A percentile compares a stretch with the other conserved stretches of the same genome.
These are phyloP conservation scores for Trachelipus rathkii DNA, from an alignment of 1,140 invertebrate genomes.

Conservation along the genomic window DNA sequence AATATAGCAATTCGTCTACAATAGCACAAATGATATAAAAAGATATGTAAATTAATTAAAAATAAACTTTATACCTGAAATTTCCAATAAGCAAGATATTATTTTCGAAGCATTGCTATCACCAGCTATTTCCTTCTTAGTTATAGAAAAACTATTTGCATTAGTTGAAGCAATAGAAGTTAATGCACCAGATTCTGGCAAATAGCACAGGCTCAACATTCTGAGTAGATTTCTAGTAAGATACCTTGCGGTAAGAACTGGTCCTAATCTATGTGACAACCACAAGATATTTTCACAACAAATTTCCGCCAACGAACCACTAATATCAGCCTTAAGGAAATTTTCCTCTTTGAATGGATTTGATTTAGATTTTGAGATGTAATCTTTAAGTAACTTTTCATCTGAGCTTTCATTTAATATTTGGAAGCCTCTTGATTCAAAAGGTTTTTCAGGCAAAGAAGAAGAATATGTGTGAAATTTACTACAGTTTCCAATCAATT, in stretches of 20 bases:
- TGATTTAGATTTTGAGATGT: no score
- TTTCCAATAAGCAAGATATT: slow-evolving; percentile 78
- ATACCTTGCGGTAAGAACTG: slow-evolving; percentile 84
- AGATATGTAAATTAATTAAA: background rate
- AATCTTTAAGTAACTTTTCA: slow-evolving; percentile 20
- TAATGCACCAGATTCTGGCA: slow-evolving; percentile 52
- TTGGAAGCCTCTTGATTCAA: slow-evolving; percentile 22
- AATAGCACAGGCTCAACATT: slow-evolving; percentile 90
- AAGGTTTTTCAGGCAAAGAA: slow-evolving; percentile 36
- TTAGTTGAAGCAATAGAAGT: slow-evolving; percentile 35
- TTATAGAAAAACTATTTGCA: slow-evolving; percentile 34
- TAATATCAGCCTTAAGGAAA: slow-evolving; percentile 8
- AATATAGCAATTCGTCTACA: background rate
- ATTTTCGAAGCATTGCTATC: slow-evolving; percentile 78
- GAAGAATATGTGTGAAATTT: slow-evolving; percentile 22
- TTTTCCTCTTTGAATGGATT: background rate
- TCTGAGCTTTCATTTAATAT: slow-evolving; percentile 21
- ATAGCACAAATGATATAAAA: background rate
- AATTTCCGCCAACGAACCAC: slow-evolving; percentile 60
- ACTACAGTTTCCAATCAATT: slow-evolving; percentile 2
- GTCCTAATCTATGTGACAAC: slow-evolving; percentile 88
- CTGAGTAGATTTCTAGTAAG: slow-evolving; percentile 85
- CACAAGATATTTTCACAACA: slow-evolving; percentile 85
- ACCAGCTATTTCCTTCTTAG: slow-evolving; percentile 55
- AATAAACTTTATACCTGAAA: slow-evolving; percentile 60